These are phyloP conservation scores for Alauda arvensis DNA, from an alignment of 2,797 vertebrate species.

Conservation along the genomic window DNA sequence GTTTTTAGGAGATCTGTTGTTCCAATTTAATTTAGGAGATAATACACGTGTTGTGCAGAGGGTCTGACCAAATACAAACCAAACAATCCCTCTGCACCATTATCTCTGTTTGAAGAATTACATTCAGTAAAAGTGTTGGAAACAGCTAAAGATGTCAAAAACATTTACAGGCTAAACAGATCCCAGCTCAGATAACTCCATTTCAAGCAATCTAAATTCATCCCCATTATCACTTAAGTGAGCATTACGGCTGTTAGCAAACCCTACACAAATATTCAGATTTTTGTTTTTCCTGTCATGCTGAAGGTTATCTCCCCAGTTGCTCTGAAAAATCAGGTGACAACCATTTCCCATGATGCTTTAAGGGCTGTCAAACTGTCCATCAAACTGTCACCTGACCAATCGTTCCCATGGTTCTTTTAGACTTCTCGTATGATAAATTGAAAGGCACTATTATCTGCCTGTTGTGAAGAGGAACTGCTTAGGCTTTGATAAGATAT, in stretches of 20 bases:
- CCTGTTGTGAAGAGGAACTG: constrained; percentile 86
- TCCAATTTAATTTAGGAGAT: neutral
- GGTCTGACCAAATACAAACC: neutral
- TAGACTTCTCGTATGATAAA: constrained; percentile 81
- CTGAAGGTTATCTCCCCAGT: constrained; percentile 97
- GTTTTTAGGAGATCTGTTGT: neutral
- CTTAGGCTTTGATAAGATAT: constrained; percentile 99
- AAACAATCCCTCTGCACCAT: neutral
- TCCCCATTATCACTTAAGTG: constrained; percentile 61
- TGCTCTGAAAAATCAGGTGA: constrained; percentile 92
- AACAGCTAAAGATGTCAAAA: constrained; percentile 49
- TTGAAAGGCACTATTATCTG: constrained; percentile 89
- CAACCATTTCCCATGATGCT: constrained; percentile 97
- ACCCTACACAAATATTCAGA: constrained; percentile 77
- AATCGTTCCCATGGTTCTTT: constrained; percentile 88
- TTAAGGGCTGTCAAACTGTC: constrained; percentile 94
- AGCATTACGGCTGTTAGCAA: constrained; percentile 60
- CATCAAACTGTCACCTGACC: constrained; percentile 92
- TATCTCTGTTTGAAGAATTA: constrained; percentile 11
- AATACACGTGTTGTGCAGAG: neutral
- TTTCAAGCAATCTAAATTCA: constrained; percentile 66
- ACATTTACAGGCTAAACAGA: constrained; percentile 47
- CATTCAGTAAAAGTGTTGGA: constrained; percentile 31
- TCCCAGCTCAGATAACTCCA: constrained; percentile 50
- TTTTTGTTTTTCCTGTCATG: constrained; percentile 90